Evolutionary conservation across 2,888 invertebrate species (phyloP), one percentile per base, ranked within the genome.

Genomic region (Agonopterix heracliana): DNA sequence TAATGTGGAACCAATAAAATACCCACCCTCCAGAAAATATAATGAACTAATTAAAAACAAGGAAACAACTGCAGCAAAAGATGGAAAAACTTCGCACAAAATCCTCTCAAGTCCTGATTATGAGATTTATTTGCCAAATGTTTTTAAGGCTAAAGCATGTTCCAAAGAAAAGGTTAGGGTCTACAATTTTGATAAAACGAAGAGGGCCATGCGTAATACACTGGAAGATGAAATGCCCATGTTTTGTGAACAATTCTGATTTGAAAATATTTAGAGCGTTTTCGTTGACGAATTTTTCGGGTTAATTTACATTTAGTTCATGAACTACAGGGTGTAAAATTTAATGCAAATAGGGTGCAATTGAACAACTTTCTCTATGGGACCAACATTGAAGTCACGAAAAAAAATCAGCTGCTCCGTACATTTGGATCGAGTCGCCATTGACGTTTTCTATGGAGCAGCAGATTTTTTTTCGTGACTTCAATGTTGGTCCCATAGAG

Each of bases 101-200:
- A 41, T 7, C 8, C n/a, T 38, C 3, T 9, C 9, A 42, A 64
- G 54, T 50, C 53, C 71, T 1, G 81, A 80, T 53, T 85, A 77
- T 54, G 85, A 85, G 43, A 64, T 74, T 14, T 80, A 69, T 50
- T 71, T 73, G 38, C 71, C 78, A 59, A 82, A 79, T 44, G 78
- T 45, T 81, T 2, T 71, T 66, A 38, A 61, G 61, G 3, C 63
- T 69, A 0, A 68, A 68, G 26, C 74, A 49, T 78, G 74, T 56
- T 66, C 62, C 4, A 75, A 75, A 44, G 74, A 78, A n/a, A 85
- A 77, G 62, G 70, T 82, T 10, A 64, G 67, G 46, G 65, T 84
- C n/a, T 84, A 82, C 17, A 47, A 50, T 60, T 68, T 66, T 14
- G 71, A 76, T 41, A 76, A 71, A 54, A 1, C 41, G 38, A 1